Evolutionary conservation across 2,113 vertebrate genomes (phyloP), one percentile per base, ranked within the genome.

Genomic region (Terrapene triunguis): DNA sequence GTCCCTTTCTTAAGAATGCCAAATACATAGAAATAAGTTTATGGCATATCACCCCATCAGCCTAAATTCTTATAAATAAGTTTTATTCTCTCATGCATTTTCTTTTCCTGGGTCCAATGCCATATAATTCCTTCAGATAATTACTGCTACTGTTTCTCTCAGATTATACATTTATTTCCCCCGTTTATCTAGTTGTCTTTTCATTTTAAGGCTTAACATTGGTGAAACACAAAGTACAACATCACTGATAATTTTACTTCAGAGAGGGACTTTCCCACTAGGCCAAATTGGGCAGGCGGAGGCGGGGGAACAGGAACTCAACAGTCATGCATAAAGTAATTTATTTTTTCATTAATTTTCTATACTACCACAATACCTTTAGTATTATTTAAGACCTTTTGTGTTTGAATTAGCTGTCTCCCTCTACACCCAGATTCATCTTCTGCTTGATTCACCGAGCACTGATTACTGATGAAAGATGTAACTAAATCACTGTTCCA

Each of bases 171-270:
- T 91, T 89, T 89, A 50, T 89, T 95, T 92, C 84, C 44, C 47
- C 44, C 54, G 4, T 91, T 80, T 94, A 57, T 84, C 83, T 84
- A 50, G 29, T n/a, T 90, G 27, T 44, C 44, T 72, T 84, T 93
- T 94, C 92, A 62, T 89, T 96, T 87, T 19, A 59, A 86, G 29
- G n/a, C 94, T 96, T 93, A 87, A 82, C 29, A 85, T 50, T 94
- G 80, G 84, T 93, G 81, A 89, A 97, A 93, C 17, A 94, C 38
- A 80, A 93, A 91, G 72, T 59, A 59, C 29, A 54, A 53, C 11
- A 7, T 38, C 65, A 92, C 55, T 55, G 38, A 13, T 91, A 62
- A 93, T 93, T 96, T 96, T 95, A 88, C 79, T 94, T 97, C 88
- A 88, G 94, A 92, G 27, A 80, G 17, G 32, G 54, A 87, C 62